Conservation (phyloP, 2,797 vertebrate species). For the Sphenopsis melanotis region DNA sequence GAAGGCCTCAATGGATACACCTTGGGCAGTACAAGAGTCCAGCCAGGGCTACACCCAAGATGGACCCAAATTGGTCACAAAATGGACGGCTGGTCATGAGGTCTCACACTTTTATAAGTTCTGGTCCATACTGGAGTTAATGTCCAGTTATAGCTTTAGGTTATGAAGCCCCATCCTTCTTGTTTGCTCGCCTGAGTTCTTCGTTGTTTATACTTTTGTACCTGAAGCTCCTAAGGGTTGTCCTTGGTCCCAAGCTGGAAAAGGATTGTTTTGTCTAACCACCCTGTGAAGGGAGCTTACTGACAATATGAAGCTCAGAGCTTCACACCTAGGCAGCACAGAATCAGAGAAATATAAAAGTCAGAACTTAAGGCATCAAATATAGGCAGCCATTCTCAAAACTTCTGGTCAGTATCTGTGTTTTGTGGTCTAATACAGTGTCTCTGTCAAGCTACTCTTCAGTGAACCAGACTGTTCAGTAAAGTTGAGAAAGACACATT, state of each 20-base stretch:
- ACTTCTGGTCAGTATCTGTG: not conserved
- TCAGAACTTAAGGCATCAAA: not conserved
- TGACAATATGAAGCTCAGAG: not conserved
- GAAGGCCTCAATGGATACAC: not conserved
- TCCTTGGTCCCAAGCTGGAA: too few species aligned
- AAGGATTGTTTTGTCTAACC: not conserved
- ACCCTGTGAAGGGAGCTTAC: not conserved
- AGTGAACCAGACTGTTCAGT: not conserved
- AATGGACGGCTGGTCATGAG: fast-evolving
- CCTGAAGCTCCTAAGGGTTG: not conserved
- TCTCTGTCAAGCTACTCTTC: not conserved
- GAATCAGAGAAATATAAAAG: not conserved
- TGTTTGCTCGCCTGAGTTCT: not conserved
- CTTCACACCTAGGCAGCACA: not conserved
- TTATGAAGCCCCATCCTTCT: not conserved
- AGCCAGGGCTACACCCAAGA: not conserved
- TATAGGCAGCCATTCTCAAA: not conserved
- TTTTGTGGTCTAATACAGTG: not conserved
- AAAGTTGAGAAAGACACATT: fast-evolving
- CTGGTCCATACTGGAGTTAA: not conserved
- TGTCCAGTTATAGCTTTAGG: not conserved
- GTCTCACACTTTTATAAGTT: not conserved
- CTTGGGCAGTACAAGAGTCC: not conserved
- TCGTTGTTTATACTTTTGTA: not conserved
- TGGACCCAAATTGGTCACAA: not conserved